Percentiles rank a stretch among this genome's conserved stretches.
Conservation (phyloP, 2,888 invertebrate species). For the Brachylomia viminalis region DNA sequence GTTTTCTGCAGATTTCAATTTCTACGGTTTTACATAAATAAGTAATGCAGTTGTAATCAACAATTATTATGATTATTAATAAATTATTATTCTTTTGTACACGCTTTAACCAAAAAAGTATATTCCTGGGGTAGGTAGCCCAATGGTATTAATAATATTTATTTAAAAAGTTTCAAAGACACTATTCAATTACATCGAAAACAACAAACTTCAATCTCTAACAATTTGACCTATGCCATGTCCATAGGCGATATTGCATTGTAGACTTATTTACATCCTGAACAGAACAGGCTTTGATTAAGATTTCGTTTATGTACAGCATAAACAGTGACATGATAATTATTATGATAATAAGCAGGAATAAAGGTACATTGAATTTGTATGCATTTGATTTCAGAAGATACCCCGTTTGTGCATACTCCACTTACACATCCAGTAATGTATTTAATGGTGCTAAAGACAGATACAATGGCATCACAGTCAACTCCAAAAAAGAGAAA, state of each 20-base stretch:
- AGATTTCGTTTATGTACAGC: background rate
- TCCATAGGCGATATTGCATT: background rate
- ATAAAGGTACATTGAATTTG: background rate
- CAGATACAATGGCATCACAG: slow-evolving; percentile 81
- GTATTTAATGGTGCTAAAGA: slow-evolving; percentile 77
- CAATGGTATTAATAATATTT: background rate
- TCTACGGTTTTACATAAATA: background rate
- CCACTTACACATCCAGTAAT: slow-evolving; percentile 54
- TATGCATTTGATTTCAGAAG: slow-evolving; percentile 65
- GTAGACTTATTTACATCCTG: background rate
- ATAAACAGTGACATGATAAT: background rate
- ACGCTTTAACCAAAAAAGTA: slow-evolving; percentile 25
- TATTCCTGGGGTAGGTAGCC: slow-evolving; percentile 46
- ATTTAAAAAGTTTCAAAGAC: background rate
- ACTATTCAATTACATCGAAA: background rate
- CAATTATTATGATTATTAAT: slow-evolving; percentile 42
- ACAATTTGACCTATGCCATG: background rate
- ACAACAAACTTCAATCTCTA: background rate
- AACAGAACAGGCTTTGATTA: background rate
- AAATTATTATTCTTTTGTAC: slow-evolving; percentile 53
- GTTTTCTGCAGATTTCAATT: background rate
- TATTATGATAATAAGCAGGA: background rate
- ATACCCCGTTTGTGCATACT: slow-evolving; percentile 59
- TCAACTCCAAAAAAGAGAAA: slow-evolving; percentile 76
- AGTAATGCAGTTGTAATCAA: slow-evolving; percentile 22